Base-by-base conservation (phyloP, 2,888 invertebrate species). In the Himalopsyche kuldschensis region DNA sequence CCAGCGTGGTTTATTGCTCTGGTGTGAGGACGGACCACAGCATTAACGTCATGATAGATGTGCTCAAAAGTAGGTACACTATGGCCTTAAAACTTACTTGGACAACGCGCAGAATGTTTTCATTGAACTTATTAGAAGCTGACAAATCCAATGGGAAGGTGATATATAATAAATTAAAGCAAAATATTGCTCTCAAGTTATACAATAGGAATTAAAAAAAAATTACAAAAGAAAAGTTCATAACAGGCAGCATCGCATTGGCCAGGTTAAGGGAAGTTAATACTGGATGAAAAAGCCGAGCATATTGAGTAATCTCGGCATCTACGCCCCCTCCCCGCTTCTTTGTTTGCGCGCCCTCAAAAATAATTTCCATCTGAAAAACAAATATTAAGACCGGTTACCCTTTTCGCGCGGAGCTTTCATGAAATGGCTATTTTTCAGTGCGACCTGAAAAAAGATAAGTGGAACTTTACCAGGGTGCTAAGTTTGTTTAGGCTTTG, bases 321-420 rank as follows among this genome's bases (percentile, higher is more conserved):
- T 81, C 76, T 84, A 30, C 63, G 47, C 75, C 63, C n/a, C 35
- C 27, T 48, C 80, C 79, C 35, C 32, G 48, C 80, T 78, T 76
- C 27, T 48, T 76, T 82, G 84, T 84, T 84, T 82, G 80, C 82
- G 69, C 46, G 80, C 41, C 55, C 84, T 55, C 78, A 82, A 84
- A 84, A 84, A 81, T 82, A 82, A 84, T 82, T 84, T 83, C 80
- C 78, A 69, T 79, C 46, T 41, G 82, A 79, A 84, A 84, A 84
- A 82, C 75, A 84, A 83, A 83, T 80, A 80, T 78, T 46, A 78
- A 46, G 47, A 78, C 46, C 69, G 27, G 69, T 69, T 69, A 69
- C 69, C 78, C 78, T 78, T 78, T 78, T 78, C 78, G 46, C 78
- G 47, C 41, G 78, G 30, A 30, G 30, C 47, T 78, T 78, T 78